A percentile compares a stretch with the other conserved stretches of the same genome.
Evolutionary conservation across 1,140 invertebrate genomes (phyloP).

Genomic region (Lepidurus apus): DNA sequence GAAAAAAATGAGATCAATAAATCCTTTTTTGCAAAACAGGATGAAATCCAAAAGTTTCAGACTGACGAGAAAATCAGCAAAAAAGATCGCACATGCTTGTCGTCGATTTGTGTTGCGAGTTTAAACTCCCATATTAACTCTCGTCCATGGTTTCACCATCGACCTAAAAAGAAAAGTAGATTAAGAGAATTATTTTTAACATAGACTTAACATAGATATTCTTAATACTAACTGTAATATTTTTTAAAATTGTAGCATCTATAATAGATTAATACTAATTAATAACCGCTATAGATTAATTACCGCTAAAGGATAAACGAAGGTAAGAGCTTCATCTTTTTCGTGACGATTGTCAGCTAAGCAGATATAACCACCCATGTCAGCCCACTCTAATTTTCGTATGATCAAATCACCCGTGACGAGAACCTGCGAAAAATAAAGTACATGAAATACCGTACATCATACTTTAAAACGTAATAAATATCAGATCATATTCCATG

Average conservation of each 20-base stretch:
- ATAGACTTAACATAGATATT: too few relatives aligned
- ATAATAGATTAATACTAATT: constrained; percentile 18
- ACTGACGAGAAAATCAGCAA: too few relatives aligned
- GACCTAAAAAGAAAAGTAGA: neutral
- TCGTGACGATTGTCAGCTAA: constrained; percentile 29
- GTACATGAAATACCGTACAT: neutral
- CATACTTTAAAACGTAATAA: neutral
- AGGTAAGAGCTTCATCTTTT: constrained; percentile 29
- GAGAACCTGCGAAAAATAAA: constrained; percentile 6
- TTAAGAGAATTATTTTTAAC: neutral
- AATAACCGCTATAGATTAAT: constrained; percentile 32
- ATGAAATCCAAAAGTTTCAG: neutral
- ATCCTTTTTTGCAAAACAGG: neutral
- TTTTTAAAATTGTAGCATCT: neutral
- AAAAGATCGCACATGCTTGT: neutral
- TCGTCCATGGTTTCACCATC: neutral
- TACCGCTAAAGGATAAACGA: constrained; percentile 34
- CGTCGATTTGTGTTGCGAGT: neutral
- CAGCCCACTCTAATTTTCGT: constrained; percentile 31
- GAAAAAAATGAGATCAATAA: neutral
- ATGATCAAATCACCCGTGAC: constrained; percentile 33
- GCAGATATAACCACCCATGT: constrained; percentile 35
- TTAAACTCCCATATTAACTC: neutral
- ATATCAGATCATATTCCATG: neutral
- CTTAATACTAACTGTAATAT: neutral